Percentiles rank a stretch among this genome's conserved stretches.
Evolutionary conservation across 2,888 invertebrate species (phyloP).

Genomic region (Diaperis boleti): DNA sequence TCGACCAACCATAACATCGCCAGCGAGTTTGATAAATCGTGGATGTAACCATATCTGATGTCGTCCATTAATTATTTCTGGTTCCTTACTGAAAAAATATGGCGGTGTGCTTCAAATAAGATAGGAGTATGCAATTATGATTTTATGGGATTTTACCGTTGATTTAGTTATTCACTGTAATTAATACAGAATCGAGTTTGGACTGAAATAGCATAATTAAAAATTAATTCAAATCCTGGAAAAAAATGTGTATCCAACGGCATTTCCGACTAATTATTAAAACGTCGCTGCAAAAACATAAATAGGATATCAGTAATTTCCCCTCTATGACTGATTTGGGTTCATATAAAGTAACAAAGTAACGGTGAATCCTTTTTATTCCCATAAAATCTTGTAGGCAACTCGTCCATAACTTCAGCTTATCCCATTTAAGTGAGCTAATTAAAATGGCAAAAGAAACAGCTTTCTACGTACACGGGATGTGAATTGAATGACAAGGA

Average conservation of each 20-base stretch:
- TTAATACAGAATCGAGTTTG: conserved; percentile 22
- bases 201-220: conserved; percentile 10
- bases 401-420: no score
- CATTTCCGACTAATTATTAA: no score
- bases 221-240: no score
- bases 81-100: conserved; percentile 43
- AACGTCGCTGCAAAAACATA: no score
- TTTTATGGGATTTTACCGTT: conserved; percentile 21
- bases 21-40: conserved; percentile 60
- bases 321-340: no score
- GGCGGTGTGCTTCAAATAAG: conserved; percentile 34
- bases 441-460: no score
- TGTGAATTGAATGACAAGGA: conserved; percentile 14
- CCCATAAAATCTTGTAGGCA: no score
- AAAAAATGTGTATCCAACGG: no score
- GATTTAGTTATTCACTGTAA: conserved; percentile 27
- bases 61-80: conserved; percentile 50
- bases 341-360: no score
- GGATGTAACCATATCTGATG: conserved; percentile 54
- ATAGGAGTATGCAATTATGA: conserved; percentile 22
- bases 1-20: conserved; percentile 61
- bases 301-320: no score
- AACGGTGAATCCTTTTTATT: no score
- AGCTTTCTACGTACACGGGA: conserved; percentile 3
- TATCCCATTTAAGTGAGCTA: no score